A percentile compares a stretch with the other conserved stretches of the same genome.
These are phyloP conservation scores for Prionace glauca DNA, from an alignment of 2,797 vertebrate genomes.

Conservation along the genomic window DNA sequence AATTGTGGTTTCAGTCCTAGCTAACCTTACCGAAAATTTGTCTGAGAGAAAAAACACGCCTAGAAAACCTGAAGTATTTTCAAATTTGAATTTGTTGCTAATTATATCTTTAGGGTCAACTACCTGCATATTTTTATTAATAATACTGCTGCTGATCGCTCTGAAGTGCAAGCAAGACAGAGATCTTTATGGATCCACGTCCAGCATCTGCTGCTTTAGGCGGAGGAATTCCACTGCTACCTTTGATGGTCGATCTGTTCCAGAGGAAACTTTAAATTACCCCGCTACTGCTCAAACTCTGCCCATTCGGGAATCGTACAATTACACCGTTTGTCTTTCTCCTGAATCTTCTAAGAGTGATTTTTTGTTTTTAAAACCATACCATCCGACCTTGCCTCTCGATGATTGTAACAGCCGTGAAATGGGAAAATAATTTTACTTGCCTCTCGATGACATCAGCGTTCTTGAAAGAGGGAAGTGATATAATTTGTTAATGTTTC, in stretches of 20 bases:
- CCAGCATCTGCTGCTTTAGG: neutral
- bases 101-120: constrained; percentile 50
- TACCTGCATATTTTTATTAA: constrained; percentile 53
- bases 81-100: constrained; percentile 51
- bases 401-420: neutral
- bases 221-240: neutral
- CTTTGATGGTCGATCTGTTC: neutral
- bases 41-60: constrained; percentile 48
- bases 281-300: neutral
- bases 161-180: constrained; percentile 52
- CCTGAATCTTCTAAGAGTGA: constrained; percentile 56
- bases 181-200: neutral
- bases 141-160: constrained; percentile 51
- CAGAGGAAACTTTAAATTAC: neutral
- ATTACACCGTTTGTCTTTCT: constrained; percentile 49
- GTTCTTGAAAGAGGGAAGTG: neutral
- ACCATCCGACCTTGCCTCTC: neutral
- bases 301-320: neutral
- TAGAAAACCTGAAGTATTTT: constrained; percentile 46
- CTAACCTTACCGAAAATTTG: constrained; percentile 47
- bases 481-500: neutral
- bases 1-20: constrained; percentile 52
- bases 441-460: constrained; percentile 14
- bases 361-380: constrained; percentile 41
- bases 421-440: no score